phyloP scores from a whole-genome alignment of 2,113 vertebrate genomes.

The Recurvirostra avosetta region DNA sequence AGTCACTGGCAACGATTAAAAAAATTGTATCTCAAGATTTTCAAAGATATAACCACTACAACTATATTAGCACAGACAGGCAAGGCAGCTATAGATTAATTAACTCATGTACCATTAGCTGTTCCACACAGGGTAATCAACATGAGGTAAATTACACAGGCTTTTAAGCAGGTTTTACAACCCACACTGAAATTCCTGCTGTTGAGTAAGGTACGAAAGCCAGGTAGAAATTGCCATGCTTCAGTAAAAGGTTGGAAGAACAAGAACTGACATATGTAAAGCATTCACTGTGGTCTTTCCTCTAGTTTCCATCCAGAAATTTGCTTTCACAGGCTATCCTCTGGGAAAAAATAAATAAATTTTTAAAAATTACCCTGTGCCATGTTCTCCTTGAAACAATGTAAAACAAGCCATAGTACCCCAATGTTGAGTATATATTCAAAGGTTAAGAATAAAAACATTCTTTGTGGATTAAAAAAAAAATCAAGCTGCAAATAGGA shows the following conservation, averaged over 20 bases:
- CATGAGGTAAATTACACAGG: constrained; percentile 49
- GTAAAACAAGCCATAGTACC: background rate
- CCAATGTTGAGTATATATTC: background rate
- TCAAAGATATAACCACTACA: background rate
- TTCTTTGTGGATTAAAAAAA: background rate
- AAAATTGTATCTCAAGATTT: background rate
- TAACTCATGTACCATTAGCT: constrained; percentile 15
- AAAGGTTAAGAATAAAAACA: background rate
- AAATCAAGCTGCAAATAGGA: background rate
- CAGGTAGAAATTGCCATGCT: background rate
- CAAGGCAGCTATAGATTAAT: constrained; percentile 26
- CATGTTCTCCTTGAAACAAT: background rate
- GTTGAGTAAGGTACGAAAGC: background rate
- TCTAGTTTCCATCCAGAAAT: background rate
- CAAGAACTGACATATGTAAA: background rate
- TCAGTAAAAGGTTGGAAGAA: constrained; percentile 2
- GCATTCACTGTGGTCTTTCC: background rate
- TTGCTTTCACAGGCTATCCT: background rate
- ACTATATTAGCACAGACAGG: background rate
- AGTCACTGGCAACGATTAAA: background rate
- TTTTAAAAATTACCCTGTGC: background rate
- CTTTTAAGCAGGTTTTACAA: constrained; percentile 50
- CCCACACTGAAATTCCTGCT: constrained; percentile 23
- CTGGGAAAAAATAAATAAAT: background rate
- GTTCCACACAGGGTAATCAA: constrained; percentile 39